Evolutionary conservation across 2,797 vertebrate species (phyloP).

Genomic region (Nyctalus aviator): DNA sequence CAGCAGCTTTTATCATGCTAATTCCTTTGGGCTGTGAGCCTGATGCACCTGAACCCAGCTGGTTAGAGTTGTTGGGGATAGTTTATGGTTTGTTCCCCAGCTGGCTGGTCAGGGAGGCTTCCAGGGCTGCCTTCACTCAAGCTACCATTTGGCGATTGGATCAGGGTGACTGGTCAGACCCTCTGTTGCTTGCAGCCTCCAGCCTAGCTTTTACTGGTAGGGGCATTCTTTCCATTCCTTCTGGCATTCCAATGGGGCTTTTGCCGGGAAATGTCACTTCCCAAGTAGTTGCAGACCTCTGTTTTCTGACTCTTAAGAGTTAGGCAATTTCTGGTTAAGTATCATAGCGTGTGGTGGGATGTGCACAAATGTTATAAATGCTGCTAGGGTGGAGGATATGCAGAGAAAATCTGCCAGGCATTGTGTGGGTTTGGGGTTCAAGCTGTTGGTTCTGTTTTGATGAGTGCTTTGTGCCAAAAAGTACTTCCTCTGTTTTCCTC

Average conservation of each 20-base stretch:
- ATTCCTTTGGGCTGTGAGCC: background rate
- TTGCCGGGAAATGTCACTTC: slow-evolving; percentile 3
- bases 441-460: slow-evolving; percentile 69
- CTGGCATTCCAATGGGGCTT: background rate
- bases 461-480: slow-evolving; percentile 56
- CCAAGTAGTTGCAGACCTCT: background rate
- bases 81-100: background rate
- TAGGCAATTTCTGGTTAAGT: slow-evolving; percentile 63
- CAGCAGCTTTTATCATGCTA: background rate
- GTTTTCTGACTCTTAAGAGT: background rate
- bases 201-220: background rate
- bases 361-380: slow-evolving; percentile 27
- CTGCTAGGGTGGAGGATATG: slow-evolving; percentile 47
- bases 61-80: background rate
- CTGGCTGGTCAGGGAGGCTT: background rate
- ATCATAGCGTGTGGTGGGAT: slow-evolving; percentile 14
- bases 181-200: background rate
- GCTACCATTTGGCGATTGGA: background rate
- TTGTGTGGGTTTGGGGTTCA: slow-evolving; percentile 56
- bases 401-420: slow-evolving; percentile 34
- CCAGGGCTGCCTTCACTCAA: background rate
- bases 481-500: slow-evolving; percentile 4
- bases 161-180: background rate
- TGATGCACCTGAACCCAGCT: background rate
- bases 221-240: slow-evolving; percentile 5